Base-by-base conservation (phyloP, 2,888 invertebrate species). In the Stratiomys singularior region DNA sequence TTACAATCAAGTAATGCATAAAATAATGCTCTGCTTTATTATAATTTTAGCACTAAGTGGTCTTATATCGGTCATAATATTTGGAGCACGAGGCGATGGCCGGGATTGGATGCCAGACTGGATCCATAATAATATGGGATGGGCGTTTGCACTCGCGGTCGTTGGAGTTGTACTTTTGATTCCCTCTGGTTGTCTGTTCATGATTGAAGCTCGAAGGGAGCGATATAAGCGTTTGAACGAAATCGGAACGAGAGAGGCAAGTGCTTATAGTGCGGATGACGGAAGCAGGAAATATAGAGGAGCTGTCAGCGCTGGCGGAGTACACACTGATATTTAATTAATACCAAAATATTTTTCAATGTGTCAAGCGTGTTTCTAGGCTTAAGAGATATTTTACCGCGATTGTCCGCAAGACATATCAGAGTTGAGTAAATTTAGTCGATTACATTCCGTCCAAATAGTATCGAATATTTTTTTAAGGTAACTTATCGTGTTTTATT, bases 71-170 rank as follows among this genome's bases (percentile, higher is more conserved):
- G 93, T 96, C 0, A 90, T 95, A 1, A 93, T 95, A 77, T 98
- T 98, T 87, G 98, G 97, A 47, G 93, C 93, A 0, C 91, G 93
- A 85, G 97, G 97, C 2, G 96, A 97, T 87, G 93, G 95, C 3
- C 90, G 98, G 81, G 96, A 95, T 83, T 96, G 97, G 94, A 96
- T 98, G 95, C 97, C 98, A 0, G 92, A 96, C 83, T 96, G 97
- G 94, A 95, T 98, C 83, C 94, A 97, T 85, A 98, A 98, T 87
- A 94, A 96, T 85, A 90, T 98, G 76, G 94, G 97, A 13, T 98
- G 97, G 96, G 95, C 97, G 0, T 98, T 92, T 87, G 98, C 95
- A 0, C 88, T 98, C 46, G 96, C 92, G 21, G 94, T 93, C 1
- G 88, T 96, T 60, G 96, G 96, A 1, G 93, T 94, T 0, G 88